Base-by-base conservation (phyloP, 2,797 vertebrate species). In the Mormyrops boulengeri region DNA sequence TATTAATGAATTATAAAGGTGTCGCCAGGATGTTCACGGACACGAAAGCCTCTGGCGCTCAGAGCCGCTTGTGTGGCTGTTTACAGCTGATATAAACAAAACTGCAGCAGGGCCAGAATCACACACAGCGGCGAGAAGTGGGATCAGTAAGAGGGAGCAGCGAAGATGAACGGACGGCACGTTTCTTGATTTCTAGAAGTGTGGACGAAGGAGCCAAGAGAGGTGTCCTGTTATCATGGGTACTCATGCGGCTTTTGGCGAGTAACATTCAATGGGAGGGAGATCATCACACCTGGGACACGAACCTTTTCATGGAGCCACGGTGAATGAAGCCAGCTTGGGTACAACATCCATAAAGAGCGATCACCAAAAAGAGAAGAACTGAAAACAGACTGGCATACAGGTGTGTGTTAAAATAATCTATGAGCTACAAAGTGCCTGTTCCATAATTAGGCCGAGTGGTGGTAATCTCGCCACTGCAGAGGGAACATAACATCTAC, bases 251-350 rank as follows among this genome's bases (percentile, higher is more conserved):
- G 50, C 69, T 55, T 88, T 88, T 88, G 17, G n/a, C 85, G 90
- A 91, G 73, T 44, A 88, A 66, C 89, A 89, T 80, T 38, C 88
- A 91, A 57, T 0, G 50, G 62, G 30, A 73, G 90, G 80, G 82
- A 90, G 90, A 92, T 90, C 90, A 90, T 69, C 57, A n/a, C 12
- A 66, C 22, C 77, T 8, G 34, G 9, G 30, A 47, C 19, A 7
- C 11, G 11, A 88, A 22, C 82, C 44, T 34, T 86, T 89, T 66
- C 30, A 34, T 50, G 88, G 53, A 14, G 11, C 17, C 41, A 22
- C 12, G 49, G 38, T 77, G 34, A 89, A 85, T 87, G 50, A 87
- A 87, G 41, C 30, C 22, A 1, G 52, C 26, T 22, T 6, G 47
- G n/a, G 57, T 34, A 52, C 19, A 38, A 44, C 49, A 80, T 88